phyloP scores from a whole-genome alignment of 1,140 invertebrate genomes.

The Atta colombica region DNA sequence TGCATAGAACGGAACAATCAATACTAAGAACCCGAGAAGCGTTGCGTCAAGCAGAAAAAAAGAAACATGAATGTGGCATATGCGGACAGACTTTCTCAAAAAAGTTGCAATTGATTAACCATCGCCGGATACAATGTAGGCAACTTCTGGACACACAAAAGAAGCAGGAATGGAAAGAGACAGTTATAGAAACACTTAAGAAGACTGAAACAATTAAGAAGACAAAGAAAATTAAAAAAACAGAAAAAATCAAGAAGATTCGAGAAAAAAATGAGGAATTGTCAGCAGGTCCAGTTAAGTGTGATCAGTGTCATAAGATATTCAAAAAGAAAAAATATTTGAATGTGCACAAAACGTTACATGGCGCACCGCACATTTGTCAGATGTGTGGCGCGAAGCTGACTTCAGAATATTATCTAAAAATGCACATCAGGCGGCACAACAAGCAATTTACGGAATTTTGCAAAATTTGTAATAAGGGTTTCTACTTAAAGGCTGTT shows the following conservation, averaged over 20 bases:
- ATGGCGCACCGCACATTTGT: conserved; percentile 76
- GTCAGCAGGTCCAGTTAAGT: conserved; percentile 92
- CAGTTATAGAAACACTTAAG: conserved; percentile 64
- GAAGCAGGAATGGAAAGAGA: conserved; percentile 84
- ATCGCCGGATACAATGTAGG: conserved; percentile 74
- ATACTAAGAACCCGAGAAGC: conserved; percentile 71
- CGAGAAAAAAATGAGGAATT: conserved; percentile 86
- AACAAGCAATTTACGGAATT: conserved; percentile 80
- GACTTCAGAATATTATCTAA: conserved; percentile 76
- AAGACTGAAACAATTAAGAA: background rate
- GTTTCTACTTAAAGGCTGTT: conserved; percentile 89
- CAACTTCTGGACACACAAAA: background rate
- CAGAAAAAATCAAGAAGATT: conserved; percentile 1
- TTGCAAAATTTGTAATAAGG: conserved; percentile 91
- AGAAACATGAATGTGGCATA: conserved; percentile 85
- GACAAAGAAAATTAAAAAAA: conserved; percentile 86
- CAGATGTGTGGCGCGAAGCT: conserved; percentile 79
- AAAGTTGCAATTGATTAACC: conserved; percentile 87
- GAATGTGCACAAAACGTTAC: conserved; percentile 75
- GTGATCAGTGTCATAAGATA: conserved; percentile 74
- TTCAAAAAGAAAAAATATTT: conserved; percentile 81
- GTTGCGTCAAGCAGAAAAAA: conserved; percentile 62
- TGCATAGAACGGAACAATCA: conserved; percentile 75
- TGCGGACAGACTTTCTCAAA: conserved; percentile 88
- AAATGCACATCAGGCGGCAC: conserved; percentile 80